These are phyloP conservation scores for Tonatia bakeri DNA, from an alignment of 2,113 vertebrate species.

Conservation along the genomic window DNA sequence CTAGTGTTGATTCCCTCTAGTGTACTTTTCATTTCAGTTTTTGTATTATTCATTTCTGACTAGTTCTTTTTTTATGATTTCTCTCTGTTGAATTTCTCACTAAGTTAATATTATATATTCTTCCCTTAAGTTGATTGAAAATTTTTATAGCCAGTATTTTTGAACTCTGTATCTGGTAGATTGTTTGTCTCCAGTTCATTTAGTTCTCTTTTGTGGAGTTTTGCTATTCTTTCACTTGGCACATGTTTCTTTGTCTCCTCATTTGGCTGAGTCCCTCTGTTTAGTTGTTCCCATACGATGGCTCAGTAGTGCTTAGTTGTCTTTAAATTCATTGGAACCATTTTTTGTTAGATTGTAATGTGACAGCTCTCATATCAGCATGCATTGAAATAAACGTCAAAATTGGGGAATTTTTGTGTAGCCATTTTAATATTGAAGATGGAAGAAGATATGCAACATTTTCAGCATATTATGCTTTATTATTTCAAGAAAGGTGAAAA, in stretches of 20 bases:
- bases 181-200: background rate
- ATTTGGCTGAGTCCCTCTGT: background rate
- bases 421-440: no score
- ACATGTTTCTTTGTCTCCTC: background rate
- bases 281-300: no score
- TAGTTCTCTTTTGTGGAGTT: background rate
- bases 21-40: background rate
- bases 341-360: no score
- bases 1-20: background rate
- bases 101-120: background rate
- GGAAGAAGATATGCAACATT: no score
- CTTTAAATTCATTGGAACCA: no score
- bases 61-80: background rate
- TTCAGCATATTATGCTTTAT: no score
- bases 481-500: no score
- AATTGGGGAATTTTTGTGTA: no score
- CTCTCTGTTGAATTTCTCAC: background rate
- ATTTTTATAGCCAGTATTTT: background rate
- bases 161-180: background rate
- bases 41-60: background rate
- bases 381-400: no score
- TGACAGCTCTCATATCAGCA: no score
- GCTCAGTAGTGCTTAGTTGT: no score
- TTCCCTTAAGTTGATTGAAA: background rate
- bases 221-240: background rate